Percentiles rank a stretch among this genome's conserved stretches.
Evolutionary conservation across 2,113 vertebrate genomes (phyloP).

Genomic region (Zootoca vivipara): DNA sequence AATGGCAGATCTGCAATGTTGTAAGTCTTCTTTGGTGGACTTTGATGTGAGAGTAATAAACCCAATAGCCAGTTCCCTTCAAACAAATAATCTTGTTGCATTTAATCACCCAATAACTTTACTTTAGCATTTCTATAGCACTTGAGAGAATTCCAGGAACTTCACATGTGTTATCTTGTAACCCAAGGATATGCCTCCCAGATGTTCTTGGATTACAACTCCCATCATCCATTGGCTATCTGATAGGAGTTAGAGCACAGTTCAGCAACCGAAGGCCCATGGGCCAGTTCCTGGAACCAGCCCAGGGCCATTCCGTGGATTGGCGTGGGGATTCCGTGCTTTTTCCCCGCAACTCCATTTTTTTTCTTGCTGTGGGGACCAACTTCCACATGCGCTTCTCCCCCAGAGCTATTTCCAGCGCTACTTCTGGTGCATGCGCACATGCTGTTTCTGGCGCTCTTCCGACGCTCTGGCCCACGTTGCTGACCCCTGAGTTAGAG

Average conservation of each 20-base stretch:
- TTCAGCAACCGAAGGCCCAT: too few relatives aligned
- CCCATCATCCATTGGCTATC: background rate
- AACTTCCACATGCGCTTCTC: too few relatives aligned
- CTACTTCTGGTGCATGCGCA: too few relatives aligned
- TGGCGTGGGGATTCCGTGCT: too few relatives aligned
- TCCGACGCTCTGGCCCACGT: too few relatives aligned
- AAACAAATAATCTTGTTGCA: background rate
- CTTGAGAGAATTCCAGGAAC: background rate
- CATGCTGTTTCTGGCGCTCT: too few relatives aligned
- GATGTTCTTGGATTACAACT: background rate
- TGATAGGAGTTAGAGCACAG: background rate
- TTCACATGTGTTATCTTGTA: background rate
- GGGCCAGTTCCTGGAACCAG: too few relatives aligned
- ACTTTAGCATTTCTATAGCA: background rate
- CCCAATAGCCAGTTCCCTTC: background rate
- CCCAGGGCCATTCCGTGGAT: too few relatives aligned
- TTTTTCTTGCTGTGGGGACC: too few relatives aligned
- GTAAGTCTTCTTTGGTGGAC: background rate
- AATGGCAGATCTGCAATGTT: background rate
- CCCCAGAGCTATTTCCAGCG: too few relatives aligned
- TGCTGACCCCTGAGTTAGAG: background rate
- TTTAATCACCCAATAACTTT: conserved; percentile 19
- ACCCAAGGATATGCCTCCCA: background rate
- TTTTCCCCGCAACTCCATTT: too few relatives aligned
- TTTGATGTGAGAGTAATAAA: background rate